phyloP scores from a whole-genome alignment of 1,140 invertebrate species.

The Ceratoteleas bidentatus region DNA sequence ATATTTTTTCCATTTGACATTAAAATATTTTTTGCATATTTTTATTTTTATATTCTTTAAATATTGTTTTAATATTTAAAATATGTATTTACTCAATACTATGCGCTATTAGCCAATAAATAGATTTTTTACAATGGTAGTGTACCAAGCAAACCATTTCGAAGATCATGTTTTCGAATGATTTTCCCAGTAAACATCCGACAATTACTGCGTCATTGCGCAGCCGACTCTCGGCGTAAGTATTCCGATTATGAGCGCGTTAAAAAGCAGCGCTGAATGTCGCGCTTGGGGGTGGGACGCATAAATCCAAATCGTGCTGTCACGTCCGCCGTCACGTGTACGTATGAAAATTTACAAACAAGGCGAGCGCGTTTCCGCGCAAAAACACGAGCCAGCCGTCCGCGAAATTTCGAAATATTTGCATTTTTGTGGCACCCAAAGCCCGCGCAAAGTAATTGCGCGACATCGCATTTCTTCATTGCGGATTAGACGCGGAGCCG shows the following conservation, averaged over 20 bases:
- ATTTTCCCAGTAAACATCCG: no score
- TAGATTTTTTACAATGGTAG: no score
- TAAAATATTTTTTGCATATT: no score
- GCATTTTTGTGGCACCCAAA: constrained; percentile 12
- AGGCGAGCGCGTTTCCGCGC: constrained; percentile 4
- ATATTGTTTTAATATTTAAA: no score
- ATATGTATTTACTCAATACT: no score
- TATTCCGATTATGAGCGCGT: background rate
- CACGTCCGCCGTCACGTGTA: background rate
- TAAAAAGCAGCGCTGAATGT: background rate
- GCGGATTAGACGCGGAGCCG: constrained; percentile 1
- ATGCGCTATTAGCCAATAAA: no score
- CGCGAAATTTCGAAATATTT: constrained; percentile 19
- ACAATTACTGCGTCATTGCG: no score
- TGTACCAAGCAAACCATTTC: no score
- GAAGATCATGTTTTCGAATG: no score
- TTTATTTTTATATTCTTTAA: no score
- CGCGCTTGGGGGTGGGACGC: background rate
- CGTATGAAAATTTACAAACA: constrained; percentile 21
- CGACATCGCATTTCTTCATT: constrained; percentile 20
- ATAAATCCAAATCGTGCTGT: background rate
- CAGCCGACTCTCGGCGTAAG: background rate
- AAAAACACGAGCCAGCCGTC: constrained; percentile 1
- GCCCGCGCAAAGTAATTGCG: constrained; percentile 25
- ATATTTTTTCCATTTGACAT: no score